A percentile compares a stretch with the other conserved stretches of the same genome.
phyloP scores from a whole-genome alignment of 2,888 invertebrate species.

The Pterostichus madidus region DNA sequence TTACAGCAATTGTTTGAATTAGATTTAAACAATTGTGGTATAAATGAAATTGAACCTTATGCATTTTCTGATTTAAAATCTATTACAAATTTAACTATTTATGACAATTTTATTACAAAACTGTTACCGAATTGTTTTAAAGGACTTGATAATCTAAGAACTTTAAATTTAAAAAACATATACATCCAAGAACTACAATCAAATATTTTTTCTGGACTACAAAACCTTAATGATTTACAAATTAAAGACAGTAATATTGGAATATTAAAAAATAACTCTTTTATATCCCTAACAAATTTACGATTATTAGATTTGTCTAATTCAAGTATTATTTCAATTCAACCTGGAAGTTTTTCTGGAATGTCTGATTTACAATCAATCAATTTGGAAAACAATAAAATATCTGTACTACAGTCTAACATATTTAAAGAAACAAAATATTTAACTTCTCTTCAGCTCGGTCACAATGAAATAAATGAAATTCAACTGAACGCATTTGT shows the following conservation, averaged over 20 bases:
- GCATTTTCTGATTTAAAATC: not conserved
- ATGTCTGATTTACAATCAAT: not conserved
- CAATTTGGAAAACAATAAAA: constrained; percentile 34
- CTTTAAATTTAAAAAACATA: constrained; percentile 17
- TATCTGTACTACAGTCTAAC: constrained; percentile 8
- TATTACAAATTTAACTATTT: not conserved
- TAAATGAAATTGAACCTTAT: not conserved
- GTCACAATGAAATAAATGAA: constrained; percentile 22
- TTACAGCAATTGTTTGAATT: not conserved
- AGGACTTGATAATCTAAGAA: not conserved
- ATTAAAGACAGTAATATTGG: not conserved
- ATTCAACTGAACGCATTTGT: constrained; percentile 35
- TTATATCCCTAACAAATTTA: not conserved
- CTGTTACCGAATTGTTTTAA: not conserved
- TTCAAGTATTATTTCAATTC: not conserved
- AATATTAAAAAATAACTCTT: not conserved
- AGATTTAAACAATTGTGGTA: not conserved
- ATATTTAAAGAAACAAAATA: constrained; percentile 9
- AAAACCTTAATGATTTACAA: not conserved
- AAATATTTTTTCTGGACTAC: constrained; percentile 20
- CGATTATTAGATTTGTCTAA: not conserved
- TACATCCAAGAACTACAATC: not conserved
- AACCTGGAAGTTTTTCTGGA: constrained; percentile 18
- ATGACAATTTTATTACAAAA: not conserved
- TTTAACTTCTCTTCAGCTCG: not conserved